phyloP scores from a whole-genome alignment of 1,140 invertebrate genomes.

The Melanaphis sacchari region DNA sequence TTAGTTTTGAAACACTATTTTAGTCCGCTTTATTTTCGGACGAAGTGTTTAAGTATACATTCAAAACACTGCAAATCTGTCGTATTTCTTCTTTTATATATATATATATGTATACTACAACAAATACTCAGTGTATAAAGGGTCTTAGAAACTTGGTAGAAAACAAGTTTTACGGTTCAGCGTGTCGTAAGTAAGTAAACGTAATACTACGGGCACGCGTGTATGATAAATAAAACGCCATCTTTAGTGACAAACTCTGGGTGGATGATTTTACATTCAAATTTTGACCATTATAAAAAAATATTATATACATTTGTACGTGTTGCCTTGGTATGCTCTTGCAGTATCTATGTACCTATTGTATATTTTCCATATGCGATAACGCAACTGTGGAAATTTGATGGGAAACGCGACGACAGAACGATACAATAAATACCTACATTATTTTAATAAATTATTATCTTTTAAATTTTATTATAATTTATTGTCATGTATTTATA shows the following conservation, averaged over 20 bases:
- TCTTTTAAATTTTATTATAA: too few species aligned
- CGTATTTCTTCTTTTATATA: not conserved
- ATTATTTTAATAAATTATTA: not conserved
- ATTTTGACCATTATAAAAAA: not conserved
- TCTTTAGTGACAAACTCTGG: not conserved
- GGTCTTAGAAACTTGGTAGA: constrained; percentile 20
- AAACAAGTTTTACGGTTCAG: constrained; percentile 39
- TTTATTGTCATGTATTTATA: not conserved
- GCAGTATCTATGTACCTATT: not conserved
- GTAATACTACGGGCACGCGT: not conserved
- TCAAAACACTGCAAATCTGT: not conserved
- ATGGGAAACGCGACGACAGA: not conserved
- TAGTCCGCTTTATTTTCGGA: not conserved
- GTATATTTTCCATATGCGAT: not conserved
- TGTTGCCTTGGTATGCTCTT: not conserved
- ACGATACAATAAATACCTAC: not conserved
- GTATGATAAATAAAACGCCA: not conserved
- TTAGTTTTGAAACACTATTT: not conserved
- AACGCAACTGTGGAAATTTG: not conserved
- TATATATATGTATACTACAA: not conserved
- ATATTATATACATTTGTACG: not conserved
- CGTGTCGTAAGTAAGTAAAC: not conserved
- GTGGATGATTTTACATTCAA: not conserved
- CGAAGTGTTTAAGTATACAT: not conserved
- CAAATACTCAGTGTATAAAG: constrained; percentile 16